Base-by-base conservation (phyloP, 2,113 vertebrate species). In the Prochilodus magdalenae region DNA sequence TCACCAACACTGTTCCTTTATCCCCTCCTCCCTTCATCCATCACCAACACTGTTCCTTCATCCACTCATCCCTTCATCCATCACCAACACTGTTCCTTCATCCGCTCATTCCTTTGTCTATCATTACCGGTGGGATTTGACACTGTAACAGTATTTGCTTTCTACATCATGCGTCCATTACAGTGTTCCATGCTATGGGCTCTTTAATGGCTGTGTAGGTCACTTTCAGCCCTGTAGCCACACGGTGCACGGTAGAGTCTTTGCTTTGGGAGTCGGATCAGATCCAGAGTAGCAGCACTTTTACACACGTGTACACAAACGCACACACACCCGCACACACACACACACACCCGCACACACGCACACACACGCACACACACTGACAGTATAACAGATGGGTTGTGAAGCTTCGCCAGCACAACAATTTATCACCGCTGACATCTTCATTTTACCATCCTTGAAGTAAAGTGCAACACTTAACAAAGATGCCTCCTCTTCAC, bases 261-360 rank as follows among this genome's bases (percentile, higher is more conserved):
- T 51, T 80, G 83, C 33, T 69, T 40, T 16, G 22, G 66, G 40
- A 18, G 33, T 11, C 20, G 83, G 81, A 75, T 83, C 63, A 77
- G 60, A 85, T 90, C 77, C 83, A 88, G 85, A 84, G 90, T 89
- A 85, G 89, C 89, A 44, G 66, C 36, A 70, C 40, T 12, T 70
- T 36, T 70, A 33, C 29, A 85, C n/a, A 26, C 14, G 53, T 22
- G 53, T 30, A 10, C 33, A 77, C 75, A 77, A 4, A 7, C 36
- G 36, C 75, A 77, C 60, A 51, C 36, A 22, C n/a, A 73, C 26
- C n/a, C 27, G 36, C 72, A 57, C 51, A 74, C 72, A 73, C 51
- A 57, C 72, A 36, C 44, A 85, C 29, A n/a, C 53, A 16, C 30
- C 65, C 75, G 66, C 75, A 66, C 40, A 59, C 44, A 74, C 27